Percentiles rank a stretch among this genome's conserved stretches.
Conservation (phyloP, 2,797 vertebrate genomes). For the Echiichthys vipera region DNA sequence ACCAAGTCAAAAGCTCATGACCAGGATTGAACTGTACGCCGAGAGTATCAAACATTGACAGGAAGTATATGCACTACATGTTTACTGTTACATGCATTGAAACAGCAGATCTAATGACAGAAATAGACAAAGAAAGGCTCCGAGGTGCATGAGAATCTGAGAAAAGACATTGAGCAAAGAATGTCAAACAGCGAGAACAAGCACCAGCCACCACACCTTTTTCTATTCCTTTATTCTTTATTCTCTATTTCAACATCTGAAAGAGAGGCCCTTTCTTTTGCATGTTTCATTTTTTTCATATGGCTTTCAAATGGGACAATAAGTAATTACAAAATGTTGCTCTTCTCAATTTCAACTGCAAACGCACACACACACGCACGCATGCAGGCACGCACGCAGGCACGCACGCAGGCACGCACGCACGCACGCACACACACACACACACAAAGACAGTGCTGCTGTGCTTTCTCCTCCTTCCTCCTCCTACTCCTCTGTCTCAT, state of each 20-base stretch:
- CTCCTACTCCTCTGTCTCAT: neutral
- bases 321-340: constrained; percentile 9
- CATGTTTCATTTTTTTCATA: constrained; percentile 1
- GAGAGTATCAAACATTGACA: neutral
- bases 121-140: neutral
- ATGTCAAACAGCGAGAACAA: constrained; percentile 11
- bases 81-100: neutral
- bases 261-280: neutral
- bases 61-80: neutral
- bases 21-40: neutral
- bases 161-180: neutral
- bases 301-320: constrained; percentile 31
- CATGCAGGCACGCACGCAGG: no score
- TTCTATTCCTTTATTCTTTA: constrained; percentile 62
- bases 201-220: constrained; percentile 25
- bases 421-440: no score
- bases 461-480: neutral
- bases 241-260: constrained; percentile 31
- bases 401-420: no score
- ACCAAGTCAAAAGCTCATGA: constrained; percentile 5
- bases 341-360: no score
- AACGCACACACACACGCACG: no score
- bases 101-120: neutral
- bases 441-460: constrained; percentile 15
- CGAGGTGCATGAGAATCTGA: neutral